phyloP scores from a whole-genome alignment of 35 echinoderm and acorn worm species.

The Holothuria glaberrima region DNA sequence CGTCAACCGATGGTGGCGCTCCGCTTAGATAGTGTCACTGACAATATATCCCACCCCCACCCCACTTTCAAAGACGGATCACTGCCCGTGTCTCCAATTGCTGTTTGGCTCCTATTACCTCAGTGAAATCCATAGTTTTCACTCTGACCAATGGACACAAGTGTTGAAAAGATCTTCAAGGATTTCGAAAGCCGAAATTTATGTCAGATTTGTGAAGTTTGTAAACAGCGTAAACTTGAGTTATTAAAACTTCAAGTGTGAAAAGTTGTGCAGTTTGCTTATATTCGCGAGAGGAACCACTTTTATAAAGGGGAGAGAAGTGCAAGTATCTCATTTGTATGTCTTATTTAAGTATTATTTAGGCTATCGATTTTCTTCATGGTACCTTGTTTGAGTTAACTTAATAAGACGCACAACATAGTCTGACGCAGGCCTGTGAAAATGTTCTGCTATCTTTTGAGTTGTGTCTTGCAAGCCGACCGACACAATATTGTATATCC shows the following conservation, averaged over 20 bases:
- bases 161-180: slow-evolving; percentile 6
- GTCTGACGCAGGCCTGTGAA: background rate
- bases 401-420: background rate
- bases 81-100: no score
- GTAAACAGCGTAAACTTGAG: background rate
- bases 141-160: background rate
- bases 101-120: background rate
- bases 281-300: background rate
- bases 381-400: background rate
- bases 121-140: background rate
- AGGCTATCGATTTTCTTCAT: background rate
- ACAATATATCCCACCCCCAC: no score
- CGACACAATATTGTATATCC: no score
- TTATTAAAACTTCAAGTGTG: no score
- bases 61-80: no score
- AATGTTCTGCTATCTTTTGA: background rate
- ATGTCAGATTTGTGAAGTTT: background rate
- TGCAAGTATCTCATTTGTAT: no score
- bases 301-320: background rate
- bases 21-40: no score
- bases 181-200: background rate
- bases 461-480: no score
- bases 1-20: no score
- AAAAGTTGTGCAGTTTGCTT: background rate
- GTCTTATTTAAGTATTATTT: no score